Base-by-base conservation (phyloP, 2,888 invertebrate genomes). In the Drosophila conformis region DNA sequence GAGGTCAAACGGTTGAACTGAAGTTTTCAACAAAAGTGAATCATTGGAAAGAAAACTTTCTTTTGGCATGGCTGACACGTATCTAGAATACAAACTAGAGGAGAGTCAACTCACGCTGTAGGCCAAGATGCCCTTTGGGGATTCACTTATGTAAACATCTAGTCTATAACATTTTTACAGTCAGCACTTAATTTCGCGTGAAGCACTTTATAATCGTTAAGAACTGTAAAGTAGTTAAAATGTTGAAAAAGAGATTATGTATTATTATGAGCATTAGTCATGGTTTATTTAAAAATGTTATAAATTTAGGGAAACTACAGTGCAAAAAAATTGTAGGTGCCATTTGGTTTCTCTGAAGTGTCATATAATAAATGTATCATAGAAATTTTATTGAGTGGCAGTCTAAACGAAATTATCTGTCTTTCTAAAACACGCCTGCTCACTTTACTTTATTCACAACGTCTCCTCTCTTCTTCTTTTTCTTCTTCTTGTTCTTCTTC, bases 31-130 rank as follows among this genome's bases (percentile, higher is more conserved):
- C 25, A 25, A 35, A 25, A 35, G 8, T 25, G 53, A 25, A 35
- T 25, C 11, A 29, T 38, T 38, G 38, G 7, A 56, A 29, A 38
- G 8, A 56, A 38, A 56, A 56, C 29, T 38, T 29, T 38, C 10
- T 29, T n/a, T 38, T 56, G 54, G 27, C 27, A 13, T 38, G 27
- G n/a, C 54, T 27, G 7, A 27, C 36, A 54, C 38, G n/a, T 57
- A 40, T 18, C 27, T 18, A n/a, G 36, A 27, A 54, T 13, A 25
- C 25, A 18, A 27, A 54, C 54, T 29, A 4, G 29, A 18, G 13
- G 1, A n/a, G 13, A 11, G n/a, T 54, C 18, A 15, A 38, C 11
- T 29, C 13, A 13, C 21, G 13, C 46, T 13, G 46, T 21, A 1
- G 21, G n/a, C n/a, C 6, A 42, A 42, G 13, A n/a, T 10, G 27